Conservation (phyloP, 64 coral and sea anemone species). For the Acropora tenuis region DNA sequence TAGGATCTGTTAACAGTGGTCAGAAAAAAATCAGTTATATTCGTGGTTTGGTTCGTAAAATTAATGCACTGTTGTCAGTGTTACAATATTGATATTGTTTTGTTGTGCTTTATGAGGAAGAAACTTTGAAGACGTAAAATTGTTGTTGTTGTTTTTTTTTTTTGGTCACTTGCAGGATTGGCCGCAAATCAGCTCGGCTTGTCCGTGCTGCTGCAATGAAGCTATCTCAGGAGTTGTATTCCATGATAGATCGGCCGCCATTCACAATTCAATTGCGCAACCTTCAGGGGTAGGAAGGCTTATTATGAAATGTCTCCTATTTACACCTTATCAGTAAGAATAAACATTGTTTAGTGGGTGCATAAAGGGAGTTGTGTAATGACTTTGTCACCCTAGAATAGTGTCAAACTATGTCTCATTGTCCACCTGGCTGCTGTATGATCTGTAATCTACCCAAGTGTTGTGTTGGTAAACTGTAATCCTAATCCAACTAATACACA, state of each 20-base stretch:
- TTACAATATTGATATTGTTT: not conserved
- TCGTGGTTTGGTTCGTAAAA: too few species aligned
- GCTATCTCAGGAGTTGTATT: constrained; percentile 84
- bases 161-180: constrained; percentile 66
- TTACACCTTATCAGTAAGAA: too few species aligned
- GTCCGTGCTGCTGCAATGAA: constrained; percentile 96
- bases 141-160: not conserved
- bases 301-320: not conserved
- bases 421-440: too few species aligned
- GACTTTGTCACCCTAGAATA: too few species aligned
- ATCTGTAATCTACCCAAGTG: too few species aligned
- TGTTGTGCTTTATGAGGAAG: not conserved
- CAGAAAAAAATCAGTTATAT: too few species aligned
- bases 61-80: not conserved
- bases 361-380: too few species aligned
- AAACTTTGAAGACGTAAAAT: not conserved
- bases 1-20: too few species aligned
- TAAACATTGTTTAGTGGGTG: too few species aligned
- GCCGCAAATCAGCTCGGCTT: constrained; percentile 95
- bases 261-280: constrained; percentile 80
- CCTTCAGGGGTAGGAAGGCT: constrained; percentile 78
- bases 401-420: too few species aligned
- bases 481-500: too few species aligned
- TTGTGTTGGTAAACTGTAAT: too few species aligned
- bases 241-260: constrained; percentile 91